Percentiles rank a stretch among this genome's conserved stretches.
These are phyloP conservation scores for Stenotaenia linearis DNA, from an alignment of 2,888 invertebrate species.

Conservation along the genomic window DNA sequence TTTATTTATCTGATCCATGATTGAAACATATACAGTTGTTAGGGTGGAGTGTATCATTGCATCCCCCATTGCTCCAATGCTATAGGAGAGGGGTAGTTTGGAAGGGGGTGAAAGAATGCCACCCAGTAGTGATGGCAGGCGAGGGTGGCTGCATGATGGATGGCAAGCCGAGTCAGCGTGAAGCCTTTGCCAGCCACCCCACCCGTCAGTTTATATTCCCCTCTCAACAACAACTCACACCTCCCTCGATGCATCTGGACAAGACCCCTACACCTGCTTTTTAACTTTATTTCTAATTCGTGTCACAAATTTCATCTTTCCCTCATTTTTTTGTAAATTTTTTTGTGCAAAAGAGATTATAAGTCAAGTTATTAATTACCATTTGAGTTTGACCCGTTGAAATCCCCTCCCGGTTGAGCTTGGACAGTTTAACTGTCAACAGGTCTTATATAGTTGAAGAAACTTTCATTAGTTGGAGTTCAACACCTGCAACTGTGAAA, in stretches of 20 bases:
- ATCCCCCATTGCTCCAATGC: no score
- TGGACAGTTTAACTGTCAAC: constrained; percentile 5
- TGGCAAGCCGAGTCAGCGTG: constrained; percentile 1
- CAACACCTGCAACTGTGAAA: background rate
- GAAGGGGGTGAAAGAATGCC: constrained; percentile 15
- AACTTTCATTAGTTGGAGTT: constrained; percentile 14
- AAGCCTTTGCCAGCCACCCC: constrained; percentile 12
- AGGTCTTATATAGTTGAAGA: background rate
- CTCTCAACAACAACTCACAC: constrained; percentile 20
- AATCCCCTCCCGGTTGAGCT: background rate
- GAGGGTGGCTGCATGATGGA: constrained; percentile 21
- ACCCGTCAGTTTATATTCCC: constrained; percentile 26
- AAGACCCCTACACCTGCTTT: background rate
- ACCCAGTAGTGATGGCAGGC: constrained; percentile 23
- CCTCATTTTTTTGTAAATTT: background rate
- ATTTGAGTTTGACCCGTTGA: background rate
- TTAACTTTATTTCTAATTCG: background rate
- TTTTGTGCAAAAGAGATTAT: no score
- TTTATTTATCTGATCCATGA: background rate
- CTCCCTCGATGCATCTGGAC: constrained; percentile 21
- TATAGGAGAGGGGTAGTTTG: background rate
- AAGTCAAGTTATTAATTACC: no score
- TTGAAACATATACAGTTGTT: constrained; percentile 23
- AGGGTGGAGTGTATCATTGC: constrained; percentile 17
- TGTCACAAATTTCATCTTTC: background rate